Evolutionary conservation across 2,797 vertebrate species (phyloP).

Genomic region (Morus bassanus): DNA sequence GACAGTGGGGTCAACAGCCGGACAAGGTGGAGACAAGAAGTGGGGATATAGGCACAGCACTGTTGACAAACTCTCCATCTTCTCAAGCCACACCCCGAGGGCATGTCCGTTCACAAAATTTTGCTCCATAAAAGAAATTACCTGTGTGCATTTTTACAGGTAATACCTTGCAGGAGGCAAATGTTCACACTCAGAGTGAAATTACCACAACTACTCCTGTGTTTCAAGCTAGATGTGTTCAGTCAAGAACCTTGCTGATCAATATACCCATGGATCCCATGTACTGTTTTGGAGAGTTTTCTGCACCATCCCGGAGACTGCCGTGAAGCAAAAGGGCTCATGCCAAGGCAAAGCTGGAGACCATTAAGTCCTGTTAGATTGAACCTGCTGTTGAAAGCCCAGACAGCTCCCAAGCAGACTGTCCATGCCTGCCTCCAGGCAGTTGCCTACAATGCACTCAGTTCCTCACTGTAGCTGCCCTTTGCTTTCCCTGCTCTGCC

Average conservation of each 20-base stretch:
- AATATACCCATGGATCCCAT: neutral
- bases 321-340: neutral
- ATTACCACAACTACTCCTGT: neutral
- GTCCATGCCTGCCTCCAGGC: neutral
- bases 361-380: neutral
- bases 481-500: rapidly evolving
- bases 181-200: neutral
- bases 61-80: neutral
- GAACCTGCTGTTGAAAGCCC: neutral
- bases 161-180: neutral
- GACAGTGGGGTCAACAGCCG: neutral
- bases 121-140: neutral
- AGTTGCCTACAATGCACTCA: neutral
- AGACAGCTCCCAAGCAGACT: neutral
- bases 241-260: neutral
- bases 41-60: neutral
- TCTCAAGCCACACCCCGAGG: neutral
- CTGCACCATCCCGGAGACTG: neutral
- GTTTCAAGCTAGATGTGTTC: neutral
- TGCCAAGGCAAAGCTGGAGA: neutral
- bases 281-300: neutral
- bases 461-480: neutral
- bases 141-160: neutral
- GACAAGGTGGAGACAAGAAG: neutral
- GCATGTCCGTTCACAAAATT: neutral